Evolutionary conservation across 2,888 invertebrate species (phyloP), one percentile per base, ranked within the genome.

Genomic region (Hydropsyche betteni): DNA sequence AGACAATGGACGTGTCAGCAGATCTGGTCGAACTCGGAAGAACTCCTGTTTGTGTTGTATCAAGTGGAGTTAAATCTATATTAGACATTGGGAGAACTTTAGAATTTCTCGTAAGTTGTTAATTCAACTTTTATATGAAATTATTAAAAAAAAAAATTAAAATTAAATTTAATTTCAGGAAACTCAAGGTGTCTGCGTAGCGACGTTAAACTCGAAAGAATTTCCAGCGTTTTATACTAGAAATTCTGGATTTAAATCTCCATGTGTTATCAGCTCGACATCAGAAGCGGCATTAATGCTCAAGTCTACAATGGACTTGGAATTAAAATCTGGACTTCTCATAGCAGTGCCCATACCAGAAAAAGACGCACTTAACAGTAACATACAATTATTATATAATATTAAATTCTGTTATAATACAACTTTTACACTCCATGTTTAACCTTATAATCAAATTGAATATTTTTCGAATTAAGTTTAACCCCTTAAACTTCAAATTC

Each of bases 1-100:
- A 84, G n/a, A 93, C 94, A 58, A 88, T 97, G 85, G 99, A 99
- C 84, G 87, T 99, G 73, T 99, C 98, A 78, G 96, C 98, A 0
- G 99, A 99, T 86, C 88, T 99, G 71, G 91, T 90, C 6, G 98
- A 99, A 84, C 87, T 99, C 73, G 94, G 97, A 0, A 90, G 93
- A 76, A 95, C 93, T 78, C 92, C 93, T 12, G 92, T 98, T 0
- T 91, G 95, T 68, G 97, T 99, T 5, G 92, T 99, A 2, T 98
- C 96, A 80, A 95, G 98, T 82, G 99, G 99, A 0, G 92, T 98
- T 74, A 99, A 99, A 86, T 98, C 98, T 24, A 98, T 99, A 81
- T 88, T 99, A 76, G 99, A 99, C 84, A 96, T 99, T 81, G 93
- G 92, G 4, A 92, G 93, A 83, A 99, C 99, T 0, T 87, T 99